Evolutionary conservation across 2,797 vertebrate genomes (phyloP), one percentile per base, ranked within the genome.

Genomic region (Syndactyla subalaris): DNA sequence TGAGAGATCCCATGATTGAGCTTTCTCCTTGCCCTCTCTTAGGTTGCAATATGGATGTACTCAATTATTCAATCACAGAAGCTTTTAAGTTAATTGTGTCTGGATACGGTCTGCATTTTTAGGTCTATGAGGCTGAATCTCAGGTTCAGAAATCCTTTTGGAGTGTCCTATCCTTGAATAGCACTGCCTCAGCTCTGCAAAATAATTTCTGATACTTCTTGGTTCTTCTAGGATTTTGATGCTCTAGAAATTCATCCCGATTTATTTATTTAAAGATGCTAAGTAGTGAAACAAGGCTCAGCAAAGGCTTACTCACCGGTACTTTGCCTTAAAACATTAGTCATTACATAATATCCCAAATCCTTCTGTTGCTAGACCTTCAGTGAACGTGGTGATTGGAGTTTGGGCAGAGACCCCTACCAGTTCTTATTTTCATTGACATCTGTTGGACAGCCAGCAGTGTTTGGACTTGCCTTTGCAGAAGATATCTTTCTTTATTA

Each of bases 41-140:
- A 72, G 43, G 89, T 88, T 88, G 61, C 68, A 65, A 12, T 81
- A 84, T 75, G 32, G 68, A 75, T 73, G 36, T 93, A 43, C 75
- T 92, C 81, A 91, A 74, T 93, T 93, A 94, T 90, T 84, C 92
- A 90, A 54, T 93, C 83, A 84, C 45, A 86, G 78, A 92, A 84
- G 79, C 88, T 92, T 95, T 92, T 90, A 95, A 87, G 80, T 58
- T 92, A 72, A 75, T 88, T 88, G 51, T 68, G 30, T 78, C 73
- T 93, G 77, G 39, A 51, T 73, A 63, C 0, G 0, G 32, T 46
- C 34, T 70, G 43, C 55, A 26, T 73, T 85, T 93, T 85, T 88
- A 85, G 66, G 62, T 79, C 62, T 70, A 5, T 5, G 45, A 75
- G 88, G 55, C 58, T 75, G 78, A 72, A 68, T 89, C 27, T 77